Evolutionary conservation across 2,888 invertebrate genomes (phyloP).

Genomic region (Zygaena filipendulae): DNA sequence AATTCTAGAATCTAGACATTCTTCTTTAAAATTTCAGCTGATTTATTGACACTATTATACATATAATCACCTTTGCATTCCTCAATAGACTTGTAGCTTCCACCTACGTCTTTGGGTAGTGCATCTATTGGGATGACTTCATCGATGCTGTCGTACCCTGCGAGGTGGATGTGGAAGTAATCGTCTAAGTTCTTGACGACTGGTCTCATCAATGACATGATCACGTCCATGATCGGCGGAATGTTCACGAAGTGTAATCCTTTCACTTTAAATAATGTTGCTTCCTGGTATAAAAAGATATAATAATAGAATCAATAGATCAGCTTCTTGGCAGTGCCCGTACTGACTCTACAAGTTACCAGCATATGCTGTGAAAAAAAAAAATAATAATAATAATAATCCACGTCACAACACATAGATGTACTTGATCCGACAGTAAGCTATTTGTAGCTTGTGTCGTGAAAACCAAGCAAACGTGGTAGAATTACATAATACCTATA

Average conservation of each 20-base stretch:
- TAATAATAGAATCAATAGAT: neutral
- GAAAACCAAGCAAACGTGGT: too few relatives aligned
- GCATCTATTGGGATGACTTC: constrained; percentile 65
- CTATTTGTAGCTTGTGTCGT: too few relatives aligned
- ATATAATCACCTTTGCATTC: constrained; percentile 20
- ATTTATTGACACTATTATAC: too few relatives aligned
- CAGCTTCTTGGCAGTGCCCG: too few relatives aligned
- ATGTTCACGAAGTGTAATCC: constrained; percentile 76
- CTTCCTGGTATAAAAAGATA: constrained; percentile 62
- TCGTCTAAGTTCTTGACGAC: constrained; percentile 75
- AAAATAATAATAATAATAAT: too few relatives aligned
- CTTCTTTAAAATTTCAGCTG: too few relatives aligned
- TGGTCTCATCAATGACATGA: constrained; percentile 73
- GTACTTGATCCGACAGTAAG: too few relatives aligned
- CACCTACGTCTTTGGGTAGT: constrained; percentile 72
- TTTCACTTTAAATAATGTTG: constrained; percentile 62
- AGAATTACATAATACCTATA: too few relatives aligned
- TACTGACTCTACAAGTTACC: too few relatives aligned
- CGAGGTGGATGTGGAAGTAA: constrained; percentile 58
- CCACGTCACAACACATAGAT: too few relatives aligned
- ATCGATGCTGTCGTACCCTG: constrained; percentile 43
- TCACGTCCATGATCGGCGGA: constrained; percentile 73
- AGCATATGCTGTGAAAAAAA: too few relatives aligned
- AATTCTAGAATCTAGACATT: too few relatives aligned
- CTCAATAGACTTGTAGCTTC: constrained; percentile 37